Conservation (phyloP, 2,888 invertebrate genomes). For the Buathra laborator region DNA sequence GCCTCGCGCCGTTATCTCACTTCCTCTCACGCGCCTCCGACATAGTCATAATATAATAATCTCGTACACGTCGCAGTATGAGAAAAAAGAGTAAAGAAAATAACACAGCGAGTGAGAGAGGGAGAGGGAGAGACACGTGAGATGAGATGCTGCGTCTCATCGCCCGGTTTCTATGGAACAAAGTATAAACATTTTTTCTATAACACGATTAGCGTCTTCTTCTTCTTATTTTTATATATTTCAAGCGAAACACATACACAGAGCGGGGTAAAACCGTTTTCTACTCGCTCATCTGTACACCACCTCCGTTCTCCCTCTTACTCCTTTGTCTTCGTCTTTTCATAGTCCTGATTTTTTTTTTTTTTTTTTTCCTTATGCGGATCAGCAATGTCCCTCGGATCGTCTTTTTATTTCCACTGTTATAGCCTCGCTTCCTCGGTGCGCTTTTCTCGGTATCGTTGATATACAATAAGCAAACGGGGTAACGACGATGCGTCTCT, state of each 20-base stretch:
- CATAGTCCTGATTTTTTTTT: slow-evolving; percentile 50
- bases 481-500: slow-evolving; percentile 8
- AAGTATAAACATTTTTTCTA: slow-evolving; percentile 48
- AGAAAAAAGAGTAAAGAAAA: slow-evolving; percentile 49
- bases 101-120: slow-evolving; percentile 4
- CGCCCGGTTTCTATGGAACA: slow-evolving; percentile 47
- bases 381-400: slow-evolving; percentile 25
- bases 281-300: slow-evolving; percentile 46
- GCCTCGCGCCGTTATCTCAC: slow-evolving; percentile 87
- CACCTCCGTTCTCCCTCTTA: slow-evolving; percentile 25
- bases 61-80: slow-evolving; percentile 59
- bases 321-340: slow-evolving; percentile 58
- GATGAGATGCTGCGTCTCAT: slow-evolving; percentile 65
- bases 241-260: slow-evolving; percentile 55
- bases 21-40: slow-evolving; percentile 84
- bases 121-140: slow-evolving; percentile 19
- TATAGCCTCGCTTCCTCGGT: slow-evolving; percentile 43
- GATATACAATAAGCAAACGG: slow-evolving; percentile 19
- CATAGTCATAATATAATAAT: slow-evolving; percentile 69
- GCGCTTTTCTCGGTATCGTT: slow-evolving; percentile 54
- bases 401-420: slow-evolving; percentile 62
- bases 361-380: slow-evolving; percentile 4
- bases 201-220: slow-evolving; percentile 67
- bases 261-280: slow-evolving; percentile 52
- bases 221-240: slow-evolving; percentile 66